A percentile compares a stretch with the other conserved stretches of the same genome.
phyloP scores from a whole-genome alignment of 2,888 invertebrate species.

The Synanthedon andrenaeformis region DNA sequence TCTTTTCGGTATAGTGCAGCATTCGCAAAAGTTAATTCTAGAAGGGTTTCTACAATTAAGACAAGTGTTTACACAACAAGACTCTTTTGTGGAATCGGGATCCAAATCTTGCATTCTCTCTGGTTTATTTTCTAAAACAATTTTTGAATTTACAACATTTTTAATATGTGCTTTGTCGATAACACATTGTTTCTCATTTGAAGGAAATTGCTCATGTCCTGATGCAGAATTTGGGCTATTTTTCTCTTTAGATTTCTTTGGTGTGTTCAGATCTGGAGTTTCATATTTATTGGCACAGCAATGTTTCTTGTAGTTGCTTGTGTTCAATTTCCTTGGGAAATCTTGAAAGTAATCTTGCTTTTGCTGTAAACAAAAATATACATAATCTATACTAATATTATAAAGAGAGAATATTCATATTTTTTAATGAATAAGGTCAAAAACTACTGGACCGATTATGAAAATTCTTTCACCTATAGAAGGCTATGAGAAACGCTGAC shows the following conservation, averaged over 20 bases:
- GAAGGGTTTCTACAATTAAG: background rate
- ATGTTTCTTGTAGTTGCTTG: background rate
- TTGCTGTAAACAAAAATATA: slow-evolving; percentile 32
- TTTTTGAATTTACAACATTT: background rate
- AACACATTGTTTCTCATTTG: background rate
- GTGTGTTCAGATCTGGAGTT: background rate
- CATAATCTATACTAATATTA: too few species aligned
- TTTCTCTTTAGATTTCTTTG: background rate
- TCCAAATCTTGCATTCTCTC: background rate
- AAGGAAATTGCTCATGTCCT: background rate
- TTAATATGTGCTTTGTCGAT: background rate
- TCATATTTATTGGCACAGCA: background rate
- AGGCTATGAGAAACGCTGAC: too few species aligned
- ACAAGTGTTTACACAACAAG: background rate
- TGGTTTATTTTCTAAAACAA: background rate
- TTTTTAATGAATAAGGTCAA: background rate
- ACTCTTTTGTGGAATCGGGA: background rate
- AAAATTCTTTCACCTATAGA: background rate
- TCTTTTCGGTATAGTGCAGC: slow-evolving; percentile 7
- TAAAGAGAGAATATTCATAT: too few species aligned
- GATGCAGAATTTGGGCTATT: background rate
- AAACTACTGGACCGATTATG: background rate
- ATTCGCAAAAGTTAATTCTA: background rate
- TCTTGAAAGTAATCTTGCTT: slow-evolving; percentile 51
- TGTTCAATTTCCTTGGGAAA: slow-evolving; percentile 26